Percentiles rank a stretch among this genome's conserved stretches.
These are phyloP conservation scores for Cervus canadensis DNA, from an alignment of 2,113 vertebrate species.

Conservation along the genomic window DNA sequence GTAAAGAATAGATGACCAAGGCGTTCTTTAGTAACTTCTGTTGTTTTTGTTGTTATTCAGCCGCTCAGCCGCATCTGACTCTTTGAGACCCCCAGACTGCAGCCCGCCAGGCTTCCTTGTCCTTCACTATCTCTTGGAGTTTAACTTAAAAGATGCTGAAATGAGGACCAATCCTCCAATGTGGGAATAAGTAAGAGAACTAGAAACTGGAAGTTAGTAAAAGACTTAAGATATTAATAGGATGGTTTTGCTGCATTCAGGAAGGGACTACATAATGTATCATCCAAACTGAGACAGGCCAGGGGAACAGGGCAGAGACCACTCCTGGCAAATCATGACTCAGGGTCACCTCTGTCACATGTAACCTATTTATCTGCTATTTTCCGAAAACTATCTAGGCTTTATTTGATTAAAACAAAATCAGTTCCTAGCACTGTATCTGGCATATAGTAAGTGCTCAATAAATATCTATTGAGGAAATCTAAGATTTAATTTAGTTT, in stretches of 20 bases:
- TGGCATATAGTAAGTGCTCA: not conserved
- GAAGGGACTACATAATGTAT: not conserved
- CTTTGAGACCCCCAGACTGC: not conserved
- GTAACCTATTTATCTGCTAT: not conserved
- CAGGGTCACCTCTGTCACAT: not conserved
- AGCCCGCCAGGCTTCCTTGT: not conserved
- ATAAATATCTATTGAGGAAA: not conserved
- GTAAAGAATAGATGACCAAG: not conserved
- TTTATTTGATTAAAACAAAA: not conserved
- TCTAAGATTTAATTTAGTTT: not conserved
- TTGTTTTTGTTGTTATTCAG: not conserved
- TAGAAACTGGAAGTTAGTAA: not conserved
- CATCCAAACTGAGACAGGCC: not conserved
- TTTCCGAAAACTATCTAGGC: not conserved
- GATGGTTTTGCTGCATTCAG: not conserved
- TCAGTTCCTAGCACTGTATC: not conserved
- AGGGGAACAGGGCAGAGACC: not conserved
- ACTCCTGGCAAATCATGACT: not conserved
- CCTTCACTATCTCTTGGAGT: not conserved
- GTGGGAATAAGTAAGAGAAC: not conserved
- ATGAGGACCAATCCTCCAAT: not conserved
- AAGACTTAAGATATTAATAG: not conserved
- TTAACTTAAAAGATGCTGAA: not conserved
- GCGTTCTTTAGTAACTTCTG: not conserved
- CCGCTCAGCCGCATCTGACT: not conserved